Evolutionary conservation across 2,797 vertebrate genomes (phyloP).

Genomic region (Apogon hyalosoma): DNA sequence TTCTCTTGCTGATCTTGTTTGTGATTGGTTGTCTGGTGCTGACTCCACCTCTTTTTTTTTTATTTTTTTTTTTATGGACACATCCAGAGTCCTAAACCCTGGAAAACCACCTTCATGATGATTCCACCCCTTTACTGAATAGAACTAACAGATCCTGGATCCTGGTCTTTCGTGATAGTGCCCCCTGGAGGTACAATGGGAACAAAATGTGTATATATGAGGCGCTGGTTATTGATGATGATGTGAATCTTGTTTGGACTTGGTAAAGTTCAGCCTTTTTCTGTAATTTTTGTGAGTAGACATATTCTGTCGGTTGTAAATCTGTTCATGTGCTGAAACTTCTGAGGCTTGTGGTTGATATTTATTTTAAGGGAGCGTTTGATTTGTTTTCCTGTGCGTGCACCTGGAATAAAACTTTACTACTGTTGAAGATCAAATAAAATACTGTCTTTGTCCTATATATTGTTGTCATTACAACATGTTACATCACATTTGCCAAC

Average conservation of each 20-base stretch:
- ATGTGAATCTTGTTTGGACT: conserved; percentile 1
- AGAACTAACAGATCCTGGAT: no score
- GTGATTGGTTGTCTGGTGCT: no score
- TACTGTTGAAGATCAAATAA: conserved; percentile 49
- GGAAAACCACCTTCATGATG: no score
- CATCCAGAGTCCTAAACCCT: no score
- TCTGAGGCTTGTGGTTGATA: conserved; percentile 39
- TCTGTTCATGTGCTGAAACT: conserved; percentile 24
- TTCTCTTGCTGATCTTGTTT: no score
- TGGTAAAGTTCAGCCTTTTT: conserved; percentile 2
- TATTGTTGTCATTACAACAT: background rate
- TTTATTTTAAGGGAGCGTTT: conserved; percentile 53
- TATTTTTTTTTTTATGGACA: no score
- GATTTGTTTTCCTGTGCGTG: conserved; percentile 56
- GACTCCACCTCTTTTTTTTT: no score
- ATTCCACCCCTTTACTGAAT: no score
- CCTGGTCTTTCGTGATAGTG: no score
- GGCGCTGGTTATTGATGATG: background rate
- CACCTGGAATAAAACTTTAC: conserved; percentile 1
- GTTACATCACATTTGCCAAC: background rate
- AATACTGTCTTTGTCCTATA: conserved; percentile 19
- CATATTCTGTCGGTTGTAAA: background rate
- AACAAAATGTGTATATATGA: conserved; percentile 3
- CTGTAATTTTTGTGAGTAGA: conserved; percentile 15
- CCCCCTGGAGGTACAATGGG: conserved; percentile 9